Percentiles rank a stretch among this genome's conserved stretches.
These are phyloP conservation scores for Malaclemys terrapin DNA, from an alignment of 2,113 vertebrate species.

Conservation along the genomic window DNA sequence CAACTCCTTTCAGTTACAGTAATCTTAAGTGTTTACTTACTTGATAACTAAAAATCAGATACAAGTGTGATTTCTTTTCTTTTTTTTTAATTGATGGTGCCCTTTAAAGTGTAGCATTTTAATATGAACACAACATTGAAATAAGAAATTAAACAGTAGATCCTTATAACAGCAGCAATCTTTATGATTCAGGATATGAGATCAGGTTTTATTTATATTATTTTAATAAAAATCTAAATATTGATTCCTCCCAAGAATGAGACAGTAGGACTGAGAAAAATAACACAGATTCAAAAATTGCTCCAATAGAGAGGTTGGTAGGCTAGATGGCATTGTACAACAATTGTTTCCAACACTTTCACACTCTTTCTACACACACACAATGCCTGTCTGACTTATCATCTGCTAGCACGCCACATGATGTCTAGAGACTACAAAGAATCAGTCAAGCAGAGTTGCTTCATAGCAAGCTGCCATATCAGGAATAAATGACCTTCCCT, in stretches of 20 bases:
- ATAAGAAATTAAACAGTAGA: neutral
- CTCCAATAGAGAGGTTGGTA: neutral
- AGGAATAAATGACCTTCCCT: constrained; percentile 14
- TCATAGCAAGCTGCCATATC: neutral
- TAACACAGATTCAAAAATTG: neutral
- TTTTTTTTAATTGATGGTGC: neutral
- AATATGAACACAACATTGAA: neutral
- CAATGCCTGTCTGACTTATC: neutral
- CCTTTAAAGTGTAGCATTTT: neutral
- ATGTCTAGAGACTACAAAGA: neutral
- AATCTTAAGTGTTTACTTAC: neutral
- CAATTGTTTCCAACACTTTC: neutral
- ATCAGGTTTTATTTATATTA: neutral
- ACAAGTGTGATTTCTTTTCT: neutral
- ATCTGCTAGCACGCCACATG: neutral
- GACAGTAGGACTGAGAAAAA: neutral
- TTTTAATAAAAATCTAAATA: constrained; percentile 28
- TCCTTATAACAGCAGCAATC: neutral
- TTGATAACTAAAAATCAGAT: neutral
- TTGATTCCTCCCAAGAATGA: neutral
- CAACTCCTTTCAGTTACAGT: neutral
- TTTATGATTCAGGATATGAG: neutral
- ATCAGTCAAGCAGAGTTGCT: neutral
- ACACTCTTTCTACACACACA: neutral
- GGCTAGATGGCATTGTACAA: neutral